A percentile compares a stretch with the other conserved stretches of the same genome.
Evolutionary conservation across 37 sponge, comb jelly and placozoan genomes (phyloP).

Genomic region (Diacarnus erythraeanus): DNA sequence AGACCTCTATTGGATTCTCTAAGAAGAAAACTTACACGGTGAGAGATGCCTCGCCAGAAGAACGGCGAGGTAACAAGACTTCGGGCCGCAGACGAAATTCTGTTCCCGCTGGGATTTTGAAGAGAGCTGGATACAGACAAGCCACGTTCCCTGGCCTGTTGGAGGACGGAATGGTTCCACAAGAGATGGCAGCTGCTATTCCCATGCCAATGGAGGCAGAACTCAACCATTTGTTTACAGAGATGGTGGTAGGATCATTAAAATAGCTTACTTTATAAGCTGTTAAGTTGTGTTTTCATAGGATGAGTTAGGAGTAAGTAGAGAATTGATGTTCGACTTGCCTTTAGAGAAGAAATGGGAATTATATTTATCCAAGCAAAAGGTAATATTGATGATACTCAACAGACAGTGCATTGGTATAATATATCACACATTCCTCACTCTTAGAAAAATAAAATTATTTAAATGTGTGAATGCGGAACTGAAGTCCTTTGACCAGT

Average conservation of each 20-base stretch:
- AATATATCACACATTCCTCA: too few species aligned
- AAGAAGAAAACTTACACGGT: conserved; percentile 20
- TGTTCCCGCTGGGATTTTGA: conserved; percentile 27
- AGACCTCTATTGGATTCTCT: neutral
- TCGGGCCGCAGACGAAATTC: neutral
- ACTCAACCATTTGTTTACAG: conserved; percentile 55
- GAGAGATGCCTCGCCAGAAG: neutral
- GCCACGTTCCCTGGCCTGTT: neutral
- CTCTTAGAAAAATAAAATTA: too few species aligned
- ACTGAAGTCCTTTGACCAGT: too few species aligned
- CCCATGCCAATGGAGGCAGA: conserved; percentile 74
- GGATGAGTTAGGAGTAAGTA: conserved; percentile 76
- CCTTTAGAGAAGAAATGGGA: conserved; percentile 79
- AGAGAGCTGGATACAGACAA: neutral
- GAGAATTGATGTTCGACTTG: conserved; percentile 61
- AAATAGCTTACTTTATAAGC: neutral
- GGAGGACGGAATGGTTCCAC: conserved; percentile 41
- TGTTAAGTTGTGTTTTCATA: conserved; percentile 4
- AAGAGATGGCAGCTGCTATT: conserved; percentile 58
- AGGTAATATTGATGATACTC: conserved; percentile 24
- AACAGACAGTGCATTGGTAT: too few species aligned
- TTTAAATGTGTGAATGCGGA: too few species aligned
- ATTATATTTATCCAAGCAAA: conserved; percentile 56
- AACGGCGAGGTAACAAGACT: neutral
- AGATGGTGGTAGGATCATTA: conserved; percentile 63